Percentiles rank a stretch among this genome's conserved stretches.
Evolutionary conservation across 2,888 invertebrate genomes (phyloP).

Genomic region (Ennomos erosarius): DNA sequence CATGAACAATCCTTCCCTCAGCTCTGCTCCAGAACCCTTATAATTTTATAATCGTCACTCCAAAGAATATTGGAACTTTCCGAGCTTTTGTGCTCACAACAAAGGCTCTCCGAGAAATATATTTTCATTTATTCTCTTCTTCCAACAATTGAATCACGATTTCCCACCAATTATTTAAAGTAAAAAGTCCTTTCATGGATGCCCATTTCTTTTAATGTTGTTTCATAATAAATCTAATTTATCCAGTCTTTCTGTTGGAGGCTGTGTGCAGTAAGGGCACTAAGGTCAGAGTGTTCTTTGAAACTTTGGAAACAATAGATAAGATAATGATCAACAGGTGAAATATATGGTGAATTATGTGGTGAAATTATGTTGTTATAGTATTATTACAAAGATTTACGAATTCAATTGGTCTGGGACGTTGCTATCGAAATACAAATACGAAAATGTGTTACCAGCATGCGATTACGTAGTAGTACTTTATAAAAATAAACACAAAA

Average conservation of each 20-base stretch:
- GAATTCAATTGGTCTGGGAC: no score
- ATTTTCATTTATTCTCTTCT: slow-evolving; percentile 26
- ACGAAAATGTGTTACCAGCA: no score
- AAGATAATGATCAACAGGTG: no score
- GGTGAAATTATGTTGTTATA: no score
- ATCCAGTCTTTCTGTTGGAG: slow-evolving; percentile 26
- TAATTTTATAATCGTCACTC: slow-evolving; percentile 18
- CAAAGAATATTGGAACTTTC: slow-evolving; percentile 15
- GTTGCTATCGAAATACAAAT: no score
- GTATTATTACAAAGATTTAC: no score
- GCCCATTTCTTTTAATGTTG: slow-evolving; percentile 42
- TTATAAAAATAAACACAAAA: no score
- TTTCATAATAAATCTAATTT: slow-evolving; percentile 42
- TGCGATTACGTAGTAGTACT: no score
- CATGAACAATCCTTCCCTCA: no score
- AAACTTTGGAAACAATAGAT: no score
- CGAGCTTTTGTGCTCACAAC: slow-evolving; percentile 25
- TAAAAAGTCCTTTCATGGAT: slow-evolving; percentile 40
- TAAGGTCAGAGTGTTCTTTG: neutral
- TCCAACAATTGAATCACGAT: slow-evolving; percentile 39
- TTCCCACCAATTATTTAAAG: slow-evolving; percentile 43
- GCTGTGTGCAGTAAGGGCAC: slow-evolving; percentile 11
- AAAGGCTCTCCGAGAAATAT: slow-evolving; percentile 21
- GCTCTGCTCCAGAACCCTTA: neutral
- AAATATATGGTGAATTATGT: no score